A percentile compares a stretch with the other conserved stretches of the same genome.
These are phyloP conservation scores for Pterois miles DNA, from an alignment of 2,797 vertebrate species.

Conservation along the genomic window DNA sequence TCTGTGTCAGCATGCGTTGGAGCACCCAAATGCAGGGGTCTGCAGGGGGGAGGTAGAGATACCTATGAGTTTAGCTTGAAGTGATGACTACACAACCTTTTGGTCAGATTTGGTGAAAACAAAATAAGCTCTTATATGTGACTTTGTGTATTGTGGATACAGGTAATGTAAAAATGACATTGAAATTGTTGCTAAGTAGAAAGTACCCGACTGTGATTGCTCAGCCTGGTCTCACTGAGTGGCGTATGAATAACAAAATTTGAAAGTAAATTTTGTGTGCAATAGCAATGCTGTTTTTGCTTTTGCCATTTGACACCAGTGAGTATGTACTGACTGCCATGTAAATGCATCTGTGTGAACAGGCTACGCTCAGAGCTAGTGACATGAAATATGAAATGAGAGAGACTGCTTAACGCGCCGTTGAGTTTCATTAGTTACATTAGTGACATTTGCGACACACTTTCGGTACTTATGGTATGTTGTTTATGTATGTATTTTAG, in stretches of 20 bases:
- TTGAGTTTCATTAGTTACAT: background rate
- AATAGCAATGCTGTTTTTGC: no score
- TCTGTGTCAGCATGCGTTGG: slow-evolving; percentile 15
- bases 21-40: background rate
- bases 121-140: background rate
- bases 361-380: background rate
- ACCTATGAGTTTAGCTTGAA: background rate
- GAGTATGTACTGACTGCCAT: no score
- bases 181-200: background rate
- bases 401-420: background rate
- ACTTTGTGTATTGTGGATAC: background rate
- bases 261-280: no score
- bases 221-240: no score
- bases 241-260: no score
- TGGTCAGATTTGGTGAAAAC: background rate
- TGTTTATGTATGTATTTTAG: background rate
- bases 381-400: background rate
- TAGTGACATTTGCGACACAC: background rate
- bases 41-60: background rate
- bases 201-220: background rate
- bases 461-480: background rate
- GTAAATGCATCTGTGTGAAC: no score
- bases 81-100: background rate
- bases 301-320: no score
- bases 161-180: background rate